Evolutionary conservation across 2,888 invertebrate genomes (phyloP).

Genomic region (Drosophila mimetica): DNA sequence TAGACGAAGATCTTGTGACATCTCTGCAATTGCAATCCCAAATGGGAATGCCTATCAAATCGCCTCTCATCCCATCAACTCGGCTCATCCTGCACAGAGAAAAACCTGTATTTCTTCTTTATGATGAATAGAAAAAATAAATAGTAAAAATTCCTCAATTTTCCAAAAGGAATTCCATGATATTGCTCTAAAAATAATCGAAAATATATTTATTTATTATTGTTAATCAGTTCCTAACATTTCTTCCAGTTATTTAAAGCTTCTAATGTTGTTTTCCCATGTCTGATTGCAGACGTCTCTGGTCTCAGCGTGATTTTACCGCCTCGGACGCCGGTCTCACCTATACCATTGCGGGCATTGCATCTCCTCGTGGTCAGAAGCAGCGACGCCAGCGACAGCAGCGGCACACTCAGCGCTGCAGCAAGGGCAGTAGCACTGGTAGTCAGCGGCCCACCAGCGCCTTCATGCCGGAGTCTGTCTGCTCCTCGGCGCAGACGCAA

Average conservation of each 20-base stretch:
- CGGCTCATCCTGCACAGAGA: slow-evolving; percentile 2
- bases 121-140: too few species aligned
- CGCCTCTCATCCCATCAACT: slow-evolving; percentile 20
- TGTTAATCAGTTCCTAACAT: too few species aligned
- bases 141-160: too few species aligned
- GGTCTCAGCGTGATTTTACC: slow-evolving; percentile 83
- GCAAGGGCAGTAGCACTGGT: slow-evolving; percentile 56
- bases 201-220: too few species aligned
- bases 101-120: neutral
- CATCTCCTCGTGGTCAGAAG: slow-evolving; percentile 57
- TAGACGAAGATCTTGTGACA: slow-evolving; percentile 50
- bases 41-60: slow-evolving; percentile 44
- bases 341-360: slow-evolving; percentile 82
- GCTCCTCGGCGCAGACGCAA: slow-evolving; percentile 82
- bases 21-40: slow-evolving; percentile 37
- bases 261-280: neutral
- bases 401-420: slow-evolving; percentile 70
- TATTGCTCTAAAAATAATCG: too few species aligned
- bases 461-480: slow-evolving; percentile 77
- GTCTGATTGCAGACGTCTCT: slow-evolving; percentile 61
- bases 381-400: slow-evolving; percentile 70
- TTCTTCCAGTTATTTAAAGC: neutral
- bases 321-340: slow-evolving; percentile 83
- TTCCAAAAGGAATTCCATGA: too few species aligned
- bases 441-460: slow-evolving; percentile 65